Base-by-base conservation (phyloP, 1,140 invertebrate genomes). In the Hypsibius dujardini region DNA sequence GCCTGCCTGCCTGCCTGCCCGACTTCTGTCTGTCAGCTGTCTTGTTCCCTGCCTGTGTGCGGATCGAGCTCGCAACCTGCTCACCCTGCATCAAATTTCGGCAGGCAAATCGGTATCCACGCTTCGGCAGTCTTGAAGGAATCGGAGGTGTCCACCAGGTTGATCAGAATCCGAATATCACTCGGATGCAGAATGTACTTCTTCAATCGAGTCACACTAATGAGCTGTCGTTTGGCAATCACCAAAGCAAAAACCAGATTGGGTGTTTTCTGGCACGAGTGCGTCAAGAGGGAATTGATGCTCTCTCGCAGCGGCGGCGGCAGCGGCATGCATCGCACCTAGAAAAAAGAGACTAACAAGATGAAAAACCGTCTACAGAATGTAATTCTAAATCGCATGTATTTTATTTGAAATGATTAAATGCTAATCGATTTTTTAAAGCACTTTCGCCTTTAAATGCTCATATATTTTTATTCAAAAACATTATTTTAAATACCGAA, bases 191-290 rank as follows among this genome's bases (percentile, higher is more conserved):
- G 84, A 45, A 86, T 90, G 79, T 92, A 93, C 77, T 94, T 94
- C 80, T 94, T 96, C 90, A 96, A 93, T 74, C 91, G 83, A 1
- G 96, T 90, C 70, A 95, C 78, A 1, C 90, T 89, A 70, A 96
- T 89, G 70, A 95, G 77, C 78, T 91, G 88, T 79, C 93, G 92
- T 71, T 92, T 88, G 67, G 88, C 90, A 77, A 97, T 83, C 47
- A 97, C 82, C 78, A 97, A 87, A 1, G 90, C 92, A 84, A 96
- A 97, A 1, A 96, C 92, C 72, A 97, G 82, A 81, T 95, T 90
- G 85, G 90, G 81, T 71, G 91, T 89, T 83, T 92, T 92, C 70
- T 84, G 84, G 78, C 90, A 92, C 47, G 86, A 86, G 75, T 89
- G 87, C 71, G 87, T 85, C 73, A 97, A 92, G 1, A 88, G 87